phyloP scores from a whole-genome alignment of 1,140 invertebrate species.

The Drosophila subpulchrella region DNA sequence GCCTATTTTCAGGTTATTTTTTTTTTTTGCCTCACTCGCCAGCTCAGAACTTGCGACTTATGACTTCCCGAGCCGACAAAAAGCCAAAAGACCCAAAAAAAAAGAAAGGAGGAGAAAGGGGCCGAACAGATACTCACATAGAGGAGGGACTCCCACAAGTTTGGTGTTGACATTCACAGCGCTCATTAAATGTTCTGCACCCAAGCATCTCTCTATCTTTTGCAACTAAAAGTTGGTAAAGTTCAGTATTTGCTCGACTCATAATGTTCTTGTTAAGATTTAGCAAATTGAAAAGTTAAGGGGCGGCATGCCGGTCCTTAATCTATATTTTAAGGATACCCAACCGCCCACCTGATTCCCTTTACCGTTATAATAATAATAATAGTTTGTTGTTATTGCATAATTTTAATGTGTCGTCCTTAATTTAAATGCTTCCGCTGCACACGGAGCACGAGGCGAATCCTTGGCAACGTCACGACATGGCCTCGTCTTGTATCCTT shows the following conservation, averaged over 20 bases:
- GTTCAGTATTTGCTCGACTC: conserved; percentile 18
- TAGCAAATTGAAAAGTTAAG: conserved; percentile 34
- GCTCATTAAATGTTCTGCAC: conserved; percentile 65
- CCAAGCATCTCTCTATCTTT: conserved; percentile 13
- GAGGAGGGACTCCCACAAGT: conserved; percentile 22
- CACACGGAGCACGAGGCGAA: conserved; percentile 63
- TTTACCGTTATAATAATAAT: conserved; percentile 50
- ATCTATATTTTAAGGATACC: conserved; percentile 20
- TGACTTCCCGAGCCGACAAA: conserved; percentile 65
- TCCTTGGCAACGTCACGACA: conserved; percentile 76
- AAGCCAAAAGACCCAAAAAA: conserved; percentile 31
- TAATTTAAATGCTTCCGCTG: conserved; percentile 83
- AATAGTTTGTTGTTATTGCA: conserved; percentile 79
- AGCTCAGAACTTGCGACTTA: conserved; percentile 67
- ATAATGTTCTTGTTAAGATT: conserved; percentile 41
- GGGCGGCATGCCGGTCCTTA: conserved; percentile 4
- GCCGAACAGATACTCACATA: no score
- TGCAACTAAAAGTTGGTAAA: conserved; percentile 27
- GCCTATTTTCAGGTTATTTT: conserved; percentile 47
- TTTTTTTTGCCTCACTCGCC: conserved; percentile 43
- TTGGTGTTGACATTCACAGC: conserved; percentile 75
- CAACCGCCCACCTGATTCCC: not conserved
- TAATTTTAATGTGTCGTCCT: conserved; percentile 83
- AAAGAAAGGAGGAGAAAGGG: not conserved
- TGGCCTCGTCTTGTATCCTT: conserved; percentile 47